These are phyloP conservation scores for Selene dorsalis DNA, from an alignment of 2,797 vertebrate genomes.

Conservation along the genomic window DNA sequence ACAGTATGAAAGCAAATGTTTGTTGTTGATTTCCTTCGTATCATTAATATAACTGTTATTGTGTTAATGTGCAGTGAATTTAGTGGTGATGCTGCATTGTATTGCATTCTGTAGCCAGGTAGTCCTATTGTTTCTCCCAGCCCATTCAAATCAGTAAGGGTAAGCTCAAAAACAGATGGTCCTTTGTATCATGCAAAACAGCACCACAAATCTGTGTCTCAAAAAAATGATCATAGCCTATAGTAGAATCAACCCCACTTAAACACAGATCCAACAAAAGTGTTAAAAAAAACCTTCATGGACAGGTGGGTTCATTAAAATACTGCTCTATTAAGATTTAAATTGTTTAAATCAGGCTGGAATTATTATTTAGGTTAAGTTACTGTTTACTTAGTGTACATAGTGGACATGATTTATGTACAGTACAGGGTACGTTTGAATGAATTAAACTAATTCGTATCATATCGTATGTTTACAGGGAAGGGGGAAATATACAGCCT, in stretches of 20 bases:
- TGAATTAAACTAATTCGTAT: too few relatives aligned
- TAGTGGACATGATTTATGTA: too few relatives aligned
- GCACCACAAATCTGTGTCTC: background rate
- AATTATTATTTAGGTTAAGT: too few relatives aligned
- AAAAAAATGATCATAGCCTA: background rate
- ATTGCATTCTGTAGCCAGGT: background rate
- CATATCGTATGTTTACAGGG: too few relatives aligned
- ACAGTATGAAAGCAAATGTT: constrained; percentile 31
- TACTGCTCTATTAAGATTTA: too few relatives aligned
- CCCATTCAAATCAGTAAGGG: background rate
- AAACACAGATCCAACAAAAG: background rate
- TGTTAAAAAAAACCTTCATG: background rate
- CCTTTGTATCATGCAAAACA: background rate
- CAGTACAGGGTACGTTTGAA: background rate
- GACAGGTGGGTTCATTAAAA: background rate
- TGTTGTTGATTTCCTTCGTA: constrained; percentile 9
- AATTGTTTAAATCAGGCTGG: background rate
- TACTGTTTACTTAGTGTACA: too few relatives aligned
- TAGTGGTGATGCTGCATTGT: background rate
- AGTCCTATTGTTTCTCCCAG: background rate
- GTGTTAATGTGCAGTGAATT: too few relatives aligned
- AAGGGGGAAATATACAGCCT: too few relatives aligned
- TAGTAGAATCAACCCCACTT: background rate
- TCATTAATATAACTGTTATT: background rate
- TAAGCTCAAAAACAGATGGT: background rate